Base-by-base conservation (phyloP, 2,797 vertebrate species). In the Pseudomugil gertrudae region DNA sequence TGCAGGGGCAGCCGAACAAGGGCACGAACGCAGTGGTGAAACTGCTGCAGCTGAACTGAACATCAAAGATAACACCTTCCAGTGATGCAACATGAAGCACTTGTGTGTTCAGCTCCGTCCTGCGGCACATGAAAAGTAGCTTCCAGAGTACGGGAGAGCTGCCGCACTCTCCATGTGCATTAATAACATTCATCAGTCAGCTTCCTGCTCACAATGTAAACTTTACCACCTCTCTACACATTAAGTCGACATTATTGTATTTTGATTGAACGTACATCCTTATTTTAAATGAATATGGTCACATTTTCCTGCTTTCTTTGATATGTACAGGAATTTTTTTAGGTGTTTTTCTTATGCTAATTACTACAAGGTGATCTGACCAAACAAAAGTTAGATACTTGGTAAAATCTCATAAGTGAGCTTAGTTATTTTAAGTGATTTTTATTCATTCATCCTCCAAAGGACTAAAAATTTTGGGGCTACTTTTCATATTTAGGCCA, bases 51-150 rank as follows among this genome's bases (percentile, higher is more conserved):
- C 53, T 54, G 61, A 76, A 57, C 30, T 2, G 64, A 79, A 79
- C 79, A 86, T 87, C 78, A 90, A 85, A 88, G 76, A 78, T 79
- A 75, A 73, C 86, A 88, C 84, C 84, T 85, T 85, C 77, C 80
- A 76, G 52, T 69, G 67, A 69, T 62, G 67, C 58, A 65, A 75
- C 61, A 24, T 9, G 27, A 32, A 74, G 78, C 64, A 29, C 63
- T 66, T 30, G 68, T 77, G 76, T 83, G 82, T 64, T 80, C 75
- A 78, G 50, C 66, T 67, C 57, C 70, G 32, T 57, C 68, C 45
- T 52, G 63, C 10, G 21, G 23, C 48, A 65, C 43, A 26, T 58
- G 23, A 35, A 30, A 57, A 40, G 40, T 9, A 24, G 3, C 23
- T 27, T 63, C 26, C 47, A 47, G 43, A 52, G 29, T 29, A 38